These are phyloP conservation scores for Drosophila grimshawi DNA, from an alignment of 1,140 invertebrate species.

Conservation along the genomic window DNA sequence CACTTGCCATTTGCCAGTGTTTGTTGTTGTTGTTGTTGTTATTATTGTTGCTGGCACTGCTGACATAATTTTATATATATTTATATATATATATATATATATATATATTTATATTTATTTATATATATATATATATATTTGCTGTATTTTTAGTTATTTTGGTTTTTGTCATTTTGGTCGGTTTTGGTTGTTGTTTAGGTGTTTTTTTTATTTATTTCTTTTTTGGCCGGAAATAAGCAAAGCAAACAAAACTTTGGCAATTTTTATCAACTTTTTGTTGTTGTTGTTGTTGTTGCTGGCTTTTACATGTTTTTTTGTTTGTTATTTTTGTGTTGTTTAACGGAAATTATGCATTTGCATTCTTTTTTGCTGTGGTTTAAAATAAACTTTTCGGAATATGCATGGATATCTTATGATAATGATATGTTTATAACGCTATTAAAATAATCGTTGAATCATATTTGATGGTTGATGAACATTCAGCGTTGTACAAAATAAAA, in stretches of 20 bases:
- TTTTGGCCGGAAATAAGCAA: conserved; percentile 49
- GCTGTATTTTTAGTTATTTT: not conserved
- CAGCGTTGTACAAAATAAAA: too few relatives aligned
- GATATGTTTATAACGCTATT: not conserved
- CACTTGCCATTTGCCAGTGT: not conserved
- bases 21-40: conserved; percentile 23
- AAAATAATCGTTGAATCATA: not conserved
- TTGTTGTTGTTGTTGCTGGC: too few relatives aligned
- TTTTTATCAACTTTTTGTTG: conserved; percentile 73
- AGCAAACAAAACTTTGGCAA: conserved; percentile 61
- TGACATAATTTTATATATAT: conserved; percentile 67
- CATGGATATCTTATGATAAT: not conserved
- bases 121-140: not conserved
- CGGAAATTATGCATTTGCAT: conserved; percentile 50
- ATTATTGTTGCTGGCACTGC: conserved; percentile 48
- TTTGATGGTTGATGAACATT: too few relatives aligned
- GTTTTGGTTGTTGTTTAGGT: not conserved
- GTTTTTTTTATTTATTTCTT: conserved; percentile 9
- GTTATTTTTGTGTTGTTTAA: conserved; percentile 18
- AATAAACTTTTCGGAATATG: conserved; percentile 15
- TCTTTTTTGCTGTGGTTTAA: conserved; percentile 22
- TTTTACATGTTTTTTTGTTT: conserved; percentile 48
- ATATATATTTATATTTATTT: conserved; percentile 3
- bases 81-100: conserved; percentile 3
- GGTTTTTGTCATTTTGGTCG: conserved; percentile 6